Conservation (phyloP, 2,888 invertebrate genomes). For the Copidosoma aretas region DNA sequence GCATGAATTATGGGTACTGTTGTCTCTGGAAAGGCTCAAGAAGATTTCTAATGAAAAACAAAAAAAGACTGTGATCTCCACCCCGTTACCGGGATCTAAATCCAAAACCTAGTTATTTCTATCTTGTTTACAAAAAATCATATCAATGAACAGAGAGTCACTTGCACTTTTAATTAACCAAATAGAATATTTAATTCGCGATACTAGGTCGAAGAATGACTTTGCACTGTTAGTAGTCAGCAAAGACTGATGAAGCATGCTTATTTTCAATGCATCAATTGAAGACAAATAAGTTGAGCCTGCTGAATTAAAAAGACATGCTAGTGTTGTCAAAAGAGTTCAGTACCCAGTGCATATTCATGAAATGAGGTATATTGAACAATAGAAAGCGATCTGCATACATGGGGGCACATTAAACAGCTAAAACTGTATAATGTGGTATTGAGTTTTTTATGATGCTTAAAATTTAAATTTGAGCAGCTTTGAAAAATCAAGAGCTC, state of each 20-base stretch:
- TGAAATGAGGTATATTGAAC: conserved; percentile 34
- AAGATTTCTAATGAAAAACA: conserved; percentile 24
- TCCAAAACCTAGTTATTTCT: background rate
- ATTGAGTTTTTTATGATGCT: conserved; percentile 8
- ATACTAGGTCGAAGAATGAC: conserved; percentile 27
- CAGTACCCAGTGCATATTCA: conserved; percentile 26
- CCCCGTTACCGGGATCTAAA: conserved; percentile 9
- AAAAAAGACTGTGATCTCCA: conserved; percentile 6
- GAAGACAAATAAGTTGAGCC: conserved; percentile 3
- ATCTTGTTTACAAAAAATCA: conserved; percentile 6
- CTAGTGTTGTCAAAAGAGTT: conserved; percentile 18
- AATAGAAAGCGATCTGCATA: conserved; percentile 25
- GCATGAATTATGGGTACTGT: conserved; percentile 51
- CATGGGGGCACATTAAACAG: conserved; percentile 18
- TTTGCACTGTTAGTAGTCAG: conserved; percentile 29
- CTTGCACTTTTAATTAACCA: conserved; percentile 17
- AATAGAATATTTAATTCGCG: conserved; percentile 13
- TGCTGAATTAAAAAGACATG: conserved; percentile 28
- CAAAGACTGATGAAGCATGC: conserved; percentile 13
- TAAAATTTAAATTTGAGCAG: conserved; percentile 13
- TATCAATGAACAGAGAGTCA: conserved; percentile 10
- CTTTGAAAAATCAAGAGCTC: background rate
- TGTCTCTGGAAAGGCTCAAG: conserved; percentile 26
- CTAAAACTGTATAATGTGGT: background rate
- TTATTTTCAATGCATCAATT: conserved; percentile 23